phyloP scores from a whole-genome alignment of 2,888 invertebrate species.

The Pocota personata region DNA sequence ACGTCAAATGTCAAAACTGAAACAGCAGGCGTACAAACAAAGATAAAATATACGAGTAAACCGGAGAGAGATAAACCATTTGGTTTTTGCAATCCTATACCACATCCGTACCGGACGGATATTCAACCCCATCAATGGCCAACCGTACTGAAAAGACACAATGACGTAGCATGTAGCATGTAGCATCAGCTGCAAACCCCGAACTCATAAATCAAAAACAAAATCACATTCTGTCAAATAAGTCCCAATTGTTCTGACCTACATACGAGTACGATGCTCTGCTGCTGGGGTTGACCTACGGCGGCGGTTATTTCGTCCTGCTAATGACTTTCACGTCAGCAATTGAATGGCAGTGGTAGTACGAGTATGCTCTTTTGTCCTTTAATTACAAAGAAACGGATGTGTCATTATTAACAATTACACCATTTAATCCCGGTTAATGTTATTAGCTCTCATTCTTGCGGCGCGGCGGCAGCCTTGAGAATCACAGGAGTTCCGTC shows the following conservation, averaged over 20 bases:
- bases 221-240: constrained; percentile 72
- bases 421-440: constrained; percentile 62
- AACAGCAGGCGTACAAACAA: constrained; percentile 18
- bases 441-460: constrained; percentile 49
- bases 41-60: constrained; percentile 8
- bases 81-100: constrained; percentile 48
- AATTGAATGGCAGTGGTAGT: constrained; percentile 14
- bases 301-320: constrained; percentile 9
- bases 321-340: constrained; percentile 62
- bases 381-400: constrained; percentile 63
- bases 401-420: constrained; percentile 72
- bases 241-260: constrained; percentile 72
- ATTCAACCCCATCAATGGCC: constrained; percentile 8
- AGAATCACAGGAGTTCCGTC: constrained; percentile 12
- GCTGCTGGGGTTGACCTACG: constrained; percentile 34
- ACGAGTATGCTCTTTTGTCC: constrained; percentile 48
- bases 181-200: constrained; percentile 58
- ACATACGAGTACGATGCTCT: constrained; percentile 26
- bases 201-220: constrained; percentile 68
- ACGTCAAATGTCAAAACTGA: constrained; percentile 48
- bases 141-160: constrained; percentile 34
- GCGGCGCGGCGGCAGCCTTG: constrained; percentile 28
- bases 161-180: constrained; percentile 34
- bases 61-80: constrained; percentile 56
- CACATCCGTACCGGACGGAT: constrained; percentile 49